Base-by-base conservation (phyloP, 1,140 invertebrate genomes). In the Telenomus remus region DNA sequence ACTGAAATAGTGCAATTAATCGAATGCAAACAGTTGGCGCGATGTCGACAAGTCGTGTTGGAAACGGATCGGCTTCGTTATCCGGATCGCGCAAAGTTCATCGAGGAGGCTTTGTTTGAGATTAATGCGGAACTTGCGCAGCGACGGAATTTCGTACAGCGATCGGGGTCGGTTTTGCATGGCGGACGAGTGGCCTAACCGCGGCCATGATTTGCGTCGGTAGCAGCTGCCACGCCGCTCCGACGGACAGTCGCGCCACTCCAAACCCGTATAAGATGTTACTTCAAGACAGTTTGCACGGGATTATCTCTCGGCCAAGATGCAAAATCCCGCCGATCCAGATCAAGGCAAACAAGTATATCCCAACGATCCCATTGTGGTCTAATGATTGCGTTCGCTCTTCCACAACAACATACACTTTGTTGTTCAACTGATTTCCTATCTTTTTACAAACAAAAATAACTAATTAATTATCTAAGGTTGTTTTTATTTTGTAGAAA, bases 261-360 rank as follows among this genome's bases (percentile, higher is more conserved):
- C 48, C 44, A 43, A 56, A 16, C n/a, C 57, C 60, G 12, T 49
- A 54, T 65, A 69, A 78, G 69, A 78, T 56, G 64, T 63, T 69
- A 44, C 35, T 61, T 59, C 59, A 68, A 73, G 64, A 78, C 57
- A 78, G 60, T 73, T 78, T 73, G 69, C 34, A 61, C 60, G 59
- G 69, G 64, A 78, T 78, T 69, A 73, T 64, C 59, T 72, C 27
- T 27, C 64, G 39, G 16, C 56, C 75, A 69, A 69, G 64, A 77
- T 72, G 59, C 75, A 59, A 72, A 78, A 73, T 73, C 69, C 73
- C 49, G 51, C 27, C 49, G 59, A 73, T 65, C 49, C 63, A 56
- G 64, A 78, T 77, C 69, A 69, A 60, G 59, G 59, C 75, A 57
- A 77, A 68, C 68, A 68, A 68, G 68, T 72, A 63, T 54, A 70